These are phyloP conservation scores for Cyprinodon diabolis DNA, from an alignment of 2,797 vertebrate species.

Conservation along the genomic window DNA sequence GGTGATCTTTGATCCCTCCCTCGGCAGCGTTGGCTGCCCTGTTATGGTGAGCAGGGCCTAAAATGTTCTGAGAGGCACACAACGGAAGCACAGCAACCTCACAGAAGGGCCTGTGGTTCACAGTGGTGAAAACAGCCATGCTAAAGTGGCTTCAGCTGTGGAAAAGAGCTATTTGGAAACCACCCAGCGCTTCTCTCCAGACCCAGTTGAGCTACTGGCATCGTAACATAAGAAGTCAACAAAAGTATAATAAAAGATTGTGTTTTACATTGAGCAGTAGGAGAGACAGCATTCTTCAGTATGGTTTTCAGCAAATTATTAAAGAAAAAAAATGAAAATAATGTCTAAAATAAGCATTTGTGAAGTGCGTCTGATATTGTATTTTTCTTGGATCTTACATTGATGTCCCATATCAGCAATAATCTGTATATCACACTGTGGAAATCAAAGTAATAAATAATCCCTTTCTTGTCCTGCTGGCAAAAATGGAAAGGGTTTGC, in stretches of 20 bases:
- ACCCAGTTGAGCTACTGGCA: slow-evolving; percentile 52
- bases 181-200: slow-evolving; percentile 60
- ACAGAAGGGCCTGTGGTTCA: slow-evolving; percentile 64
- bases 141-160: slow-evolving; percentile 76
- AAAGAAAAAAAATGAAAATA: background rate
- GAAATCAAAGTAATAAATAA: slow-evolving; percentile 58
- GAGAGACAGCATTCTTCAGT: slow-evolving; percentile 16
- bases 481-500: slow-evolving; percentile 37
- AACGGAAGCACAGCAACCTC: slow-evolving; percentile 70
- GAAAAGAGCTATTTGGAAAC: slow-evolving; percentile 65
- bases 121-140: slow-evolving; percentile 66
- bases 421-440: slow-evolving; percentile 51
- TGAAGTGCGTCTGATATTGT: slow-evolving; percentile 27
- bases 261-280: slow-evolving; percentile 42
- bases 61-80: slow-evolving; percentile 57
- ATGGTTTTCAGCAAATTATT: slow-evolving; percentile 40
- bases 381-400: slow-evolving; percentile 33
- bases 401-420: slow-evolving; percentile 39
- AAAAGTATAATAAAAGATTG: slow-evolving; percentile 52
- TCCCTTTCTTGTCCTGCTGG: slow-evolving; percentile 27
- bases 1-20: slow-evolving; percentile 78
- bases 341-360: slow-evolving; percentile 2
- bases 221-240: slow-evolving; percentile 51
- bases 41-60: slow-evolving; percentile 64
- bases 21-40: slow-evolving; percentile 55